phyloP scores from a whole-genome alignment of 2,888 invertebrate species.

The Steinernema hermaphroditum region DNA sequence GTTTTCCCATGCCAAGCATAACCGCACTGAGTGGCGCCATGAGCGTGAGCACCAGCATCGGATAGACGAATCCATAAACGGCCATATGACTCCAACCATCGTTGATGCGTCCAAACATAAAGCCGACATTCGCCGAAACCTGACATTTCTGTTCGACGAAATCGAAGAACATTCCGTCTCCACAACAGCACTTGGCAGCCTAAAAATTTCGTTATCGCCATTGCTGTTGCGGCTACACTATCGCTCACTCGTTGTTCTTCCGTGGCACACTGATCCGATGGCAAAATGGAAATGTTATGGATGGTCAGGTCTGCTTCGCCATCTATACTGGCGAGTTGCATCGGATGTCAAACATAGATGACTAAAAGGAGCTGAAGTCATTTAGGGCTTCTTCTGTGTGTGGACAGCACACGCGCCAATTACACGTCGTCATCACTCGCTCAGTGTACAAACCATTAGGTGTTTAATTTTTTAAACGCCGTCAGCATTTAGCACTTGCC shows the following conservation, averaged over 20 bases:
- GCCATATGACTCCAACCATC: conserved; percentile 65
- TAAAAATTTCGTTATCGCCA: conserved; percentile 28
- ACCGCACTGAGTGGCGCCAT: conserved; percentile 63
- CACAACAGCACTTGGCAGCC: conserved; percentile 65
- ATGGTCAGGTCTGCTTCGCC: conserved; percentile 63
- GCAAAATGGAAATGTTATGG: conserved; percentile 65
- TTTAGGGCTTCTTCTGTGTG: conserved; percentile 8
- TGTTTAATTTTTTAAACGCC: too few species aligned
- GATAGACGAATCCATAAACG: conserved; percentile 64
- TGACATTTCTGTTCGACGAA: conserved; percentile 62
- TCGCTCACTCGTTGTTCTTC: conserved; percentile 61
- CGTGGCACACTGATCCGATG: conserved; percentile 66
- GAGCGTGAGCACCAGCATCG: conserved; percentile 61
- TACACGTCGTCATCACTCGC: background rate
- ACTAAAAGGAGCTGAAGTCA: background rate
- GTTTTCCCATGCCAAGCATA: conserved; percentile 65
- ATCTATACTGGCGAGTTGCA: conserved; percentile 62
- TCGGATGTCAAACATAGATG: conserved; percentile 36
- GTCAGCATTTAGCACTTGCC: too few species aligned
- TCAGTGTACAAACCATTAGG: background rate
- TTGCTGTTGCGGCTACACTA: background rate
- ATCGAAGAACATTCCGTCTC: conserved; percentile 64
- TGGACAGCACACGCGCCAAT: background rate
- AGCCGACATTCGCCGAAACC: conserved; percentile 64
- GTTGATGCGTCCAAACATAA: conserved; percentile 65